Evolutionary conservation across 2,888 invertebrate genomes (phyloP).

Genomic region (Pyrrhosoma nymphula): DNA sequence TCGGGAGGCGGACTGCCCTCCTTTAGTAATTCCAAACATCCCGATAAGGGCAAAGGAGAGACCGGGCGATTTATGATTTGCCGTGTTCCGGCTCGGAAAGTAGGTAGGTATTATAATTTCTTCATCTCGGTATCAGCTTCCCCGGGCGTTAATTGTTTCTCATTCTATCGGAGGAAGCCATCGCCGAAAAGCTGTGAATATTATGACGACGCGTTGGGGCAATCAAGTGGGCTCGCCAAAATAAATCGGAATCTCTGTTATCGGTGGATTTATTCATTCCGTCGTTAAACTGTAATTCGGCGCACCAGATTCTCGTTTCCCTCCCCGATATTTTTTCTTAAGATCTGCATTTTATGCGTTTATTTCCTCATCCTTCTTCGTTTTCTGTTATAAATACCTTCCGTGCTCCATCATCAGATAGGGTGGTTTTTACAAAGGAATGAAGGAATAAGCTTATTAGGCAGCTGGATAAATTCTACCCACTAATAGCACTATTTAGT

Average conservation of each 20-base stretch:
- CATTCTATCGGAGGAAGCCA: neutral
- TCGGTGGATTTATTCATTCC: neutral
- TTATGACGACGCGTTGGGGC: neutral
- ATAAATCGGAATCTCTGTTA: neutral
- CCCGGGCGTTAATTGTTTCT: neutral
- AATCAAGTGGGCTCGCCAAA: neutral
- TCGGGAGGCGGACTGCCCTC: neutral
- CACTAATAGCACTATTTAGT: no score
- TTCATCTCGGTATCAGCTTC: neutral
- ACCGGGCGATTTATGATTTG: conserved; percentile 1
- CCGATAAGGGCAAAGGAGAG: neutral
- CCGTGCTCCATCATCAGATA: no score
- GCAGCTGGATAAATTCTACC: no score
- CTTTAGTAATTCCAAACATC: neutral
- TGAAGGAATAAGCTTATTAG: no score
- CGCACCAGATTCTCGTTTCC: neutral
- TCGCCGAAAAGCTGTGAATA: neutral
- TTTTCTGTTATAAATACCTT: no score
- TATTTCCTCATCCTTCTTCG: no score
- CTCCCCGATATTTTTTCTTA: neutral
- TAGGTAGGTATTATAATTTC: neutral
- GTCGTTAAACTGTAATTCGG: neutral
- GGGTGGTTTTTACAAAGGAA: no score
- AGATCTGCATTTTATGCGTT: neutral
- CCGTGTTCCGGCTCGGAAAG: neutral